A percentile compares a stretch with the other conserved stretches of the same genome.
These are phyloP conservation scores for Leucoraja ocellata DNA, from an alignment of 2,797 vertebrate genomes.

Conservation along the genomic window DNA sequence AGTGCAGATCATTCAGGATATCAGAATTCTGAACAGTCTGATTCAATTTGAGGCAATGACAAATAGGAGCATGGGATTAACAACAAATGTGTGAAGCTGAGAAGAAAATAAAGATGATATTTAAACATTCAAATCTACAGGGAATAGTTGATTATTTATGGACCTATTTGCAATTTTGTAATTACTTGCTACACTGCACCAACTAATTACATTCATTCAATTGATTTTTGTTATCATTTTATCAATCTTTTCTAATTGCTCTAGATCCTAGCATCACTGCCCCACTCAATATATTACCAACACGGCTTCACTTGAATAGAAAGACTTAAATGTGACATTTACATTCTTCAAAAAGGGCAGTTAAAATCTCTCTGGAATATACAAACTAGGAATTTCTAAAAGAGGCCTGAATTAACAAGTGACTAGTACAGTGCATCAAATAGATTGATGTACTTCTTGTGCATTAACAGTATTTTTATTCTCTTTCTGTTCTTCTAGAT, in stretches of 20 bases:
- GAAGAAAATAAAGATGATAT: background rate
- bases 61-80: background rate
- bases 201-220: background rate
- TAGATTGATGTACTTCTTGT: background rate
- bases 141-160: too few species aligned
- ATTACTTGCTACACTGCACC: background rate
- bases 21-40: background rate
- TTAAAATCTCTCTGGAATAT: background rate
- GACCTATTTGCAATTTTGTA: background rate
- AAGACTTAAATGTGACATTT: background rate
- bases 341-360: background rate
- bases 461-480: background rate
- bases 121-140: background rate
- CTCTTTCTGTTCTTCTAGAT: background rate
- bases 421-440: background rate
- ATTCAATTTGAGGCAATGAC: background rate
- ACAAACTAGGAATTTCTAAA: background rate
- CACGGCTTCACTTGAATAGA: slow-evolving; percentile 6
- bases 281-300: background rate
- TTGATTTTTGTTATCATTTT: background rate
- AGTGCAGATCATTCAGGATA: background rate
- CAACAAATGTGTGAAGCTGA: background rate
- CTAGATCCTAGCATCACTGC: background rate
- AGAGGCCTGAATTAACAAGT: background rate
- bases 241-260: background rate